phyloP scores from a whole-genome alignment of 2,888 invertebrate species.

The Pandemis heparana region DNA sequence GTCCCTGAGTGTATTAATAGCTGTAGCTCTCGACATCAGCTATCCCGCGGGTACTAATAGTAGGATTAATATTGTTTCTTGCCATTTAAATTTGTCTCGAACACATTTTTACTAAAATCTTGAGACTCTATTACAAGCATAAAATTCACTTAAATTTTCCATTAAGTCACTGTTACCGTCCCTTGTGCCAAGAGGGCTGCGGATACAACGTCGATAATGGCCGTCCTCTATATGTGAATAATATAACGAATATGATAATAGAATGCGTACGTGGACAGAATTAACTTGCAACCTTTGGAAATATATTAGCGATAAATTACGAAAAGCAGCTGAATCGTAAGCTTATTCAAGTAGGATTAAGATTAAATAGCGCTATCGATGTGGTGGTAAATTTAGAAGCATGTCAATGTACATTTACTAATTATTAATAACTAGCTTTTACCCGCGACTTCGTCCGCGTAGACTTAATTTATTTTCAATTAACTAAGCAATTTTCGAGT shows the following conservation, averaged over 20 bases:
- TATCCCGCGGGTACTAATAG: no score
- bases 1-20: no score
- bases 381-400: neutral
- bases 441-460: no score
- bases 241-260: slow-evolving; percentile 19
- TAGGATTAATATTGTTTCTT: no score
- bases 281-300: slow-evolving; percentile 15
- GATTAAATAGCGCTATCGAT: neutral
- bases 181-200: slow-evolving; percentile 9
- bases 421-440: no score
- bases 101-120: neutral
- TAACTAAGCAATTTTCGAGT: no score
- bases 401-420: no score
- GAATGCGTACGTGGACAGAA: slow-evolving; percentile 25
- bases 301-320: slow-evolving; percentile 13
- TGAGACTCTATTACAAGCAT: neutral
- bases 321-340: slow-evolving; percentile 6
- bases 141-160: neutral
- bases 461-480: no score
- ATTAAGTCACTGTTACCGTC: neutral
- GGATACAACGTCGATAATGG: slow-evolving; percentile 15
- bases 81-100: neutral
- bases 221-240: slow-evolving; percentile 20
- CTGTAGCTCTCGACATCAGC: no score
- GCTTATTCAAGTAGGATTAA: neutral